These are phyloP conservation scores for Drosophila prostipennis DNA, from an alignment of 2,888 invertebrate species.

Conservation along the genomic window DNA sequence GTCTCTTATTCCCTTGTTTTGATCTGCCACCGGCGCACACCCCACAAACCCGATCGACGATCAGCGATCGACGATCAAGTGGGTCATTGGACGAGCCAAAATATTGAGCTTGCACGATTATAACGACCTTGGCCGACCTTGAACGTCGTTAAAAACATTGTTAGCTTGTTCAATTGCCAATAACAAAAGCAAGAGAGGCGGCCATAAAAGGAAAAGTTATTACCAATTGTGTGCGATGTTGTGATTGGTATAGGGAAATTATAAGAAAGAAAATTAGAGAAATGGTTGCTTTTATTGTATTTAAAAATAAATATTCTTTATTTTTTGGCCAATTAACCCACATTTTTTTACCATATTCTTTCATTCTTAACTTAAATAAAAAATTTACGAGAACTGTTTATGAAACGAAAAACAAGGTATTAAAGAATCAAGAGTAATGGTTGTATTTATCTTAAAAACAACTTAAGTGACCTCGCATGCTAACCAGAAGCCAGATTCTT, in stretches of 20 bases:
- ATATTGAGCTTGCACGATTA: conserved; percentile 30
- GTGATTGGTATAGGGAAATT: not conserved
- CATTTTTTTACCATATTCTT: no score
- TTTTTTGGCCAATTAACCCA: no score
- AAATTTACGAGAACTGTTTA: no score
- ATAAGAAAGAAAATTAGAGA: not conserved
- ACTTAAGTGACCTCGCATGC: not conserved
- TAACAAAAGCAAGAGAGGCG: conserved; percentile 20
- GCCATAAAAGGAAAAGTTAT: conserved; percentile 7
- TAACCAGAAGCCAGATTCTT: conserved; percentile 17
- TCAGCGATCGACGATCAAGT: conserved; percentile 65
- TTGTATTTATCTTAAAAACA: not conserved
- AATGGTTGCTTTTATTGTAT: no score
- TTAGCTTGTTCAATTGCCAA: conserved; percentile 44
- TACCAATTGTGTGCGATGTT: conserved; percentile 11
- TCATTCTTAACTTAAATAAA: no score
- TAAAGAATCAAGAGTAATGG: not conserved
- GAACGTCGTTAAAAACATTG: conserved; percentile 55
- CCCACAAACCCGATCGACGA: conserved; percentile 25
- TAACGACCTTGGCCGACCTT: conserved; percentile 83
- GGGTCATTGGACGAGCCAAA: conserved; percentile 81
- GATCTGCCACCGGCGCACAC: conserved; percentile 29
- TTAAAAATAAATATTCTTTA: no score
- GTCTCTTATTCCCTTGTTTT: conserved; percentile 25
- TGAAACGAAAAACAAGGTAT: not conserved